Conservation (phyloP, 2,888 invertebrate genomes). For the Bugulina stolonifera region DNA sequence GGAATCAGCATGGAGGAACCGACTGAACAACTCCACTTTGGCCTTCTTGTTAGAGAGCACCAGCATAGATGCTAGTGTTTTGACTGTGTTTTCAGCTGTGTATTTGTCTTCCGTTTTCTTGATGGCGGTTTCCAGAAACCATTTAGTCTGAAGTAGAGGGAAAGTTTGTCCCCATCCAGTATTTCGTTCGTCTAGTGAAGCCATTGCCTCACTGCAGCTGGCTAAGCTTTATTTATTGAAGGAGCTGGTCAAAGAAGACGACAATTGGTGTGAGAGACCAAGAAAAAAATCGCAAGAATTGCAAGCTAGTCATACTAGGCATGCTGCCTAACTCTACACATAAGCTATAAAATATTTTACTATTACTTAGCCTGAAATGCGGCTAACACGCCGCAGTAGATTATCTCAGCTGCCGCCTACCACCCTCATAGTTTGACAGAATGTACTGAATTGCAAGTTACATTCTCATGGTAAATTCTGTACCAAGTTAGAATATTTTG, state of each 20-base stretch:
- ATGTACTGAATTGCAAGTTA: too few relatives aligned
- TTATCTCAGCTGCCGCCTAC: too few relatives aligned
- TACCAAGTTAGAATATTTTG: too few relatives aligned
- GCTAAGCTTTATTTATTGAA: constrained; percentile 24
- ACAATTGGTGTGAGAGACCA: constrained; percentile 13
- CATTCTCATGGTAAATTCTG: too few relatives aligned
- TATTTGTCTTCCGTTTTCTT: constrained; percentile 2
- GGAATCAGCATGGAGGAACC: constrained; percentile 14
- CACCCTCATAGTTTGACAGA: too few relatives aligned
- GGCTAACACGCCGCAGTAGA: too few relatives aligned
- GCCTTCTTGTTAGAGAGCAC: constrained; percentile 16
- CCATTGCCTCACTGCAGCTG: constrained; percentile 5
- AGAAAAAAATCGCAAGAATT: background rate
- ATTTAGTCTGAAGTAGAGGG: background rate
- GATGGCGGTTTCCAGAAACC: background rate
- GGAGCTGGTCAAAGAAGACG: background rate
- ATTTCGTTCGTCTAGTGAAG: constrained; percentile 5
- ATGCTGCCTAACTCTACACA: background rate
- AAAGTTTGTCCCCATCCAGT: background rate
- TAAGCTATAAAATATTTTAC: background rate
- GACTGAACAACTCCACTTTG: constrained; percentile 20
- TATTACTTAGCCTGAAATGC: too few relatives aligned
- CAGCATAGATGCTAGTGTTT: constrained; percentile 10
- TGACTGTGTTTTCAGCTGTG: background rate
- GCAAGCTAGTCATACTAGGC: background rate